Percentiles rank a stretch among this genome's conserved stretches.
These are phyloP conservation scores for Babyrousa celebensis DNA, from an alignment of 2,797 vertebrate species.

Conservation along the genomic window DNA sequence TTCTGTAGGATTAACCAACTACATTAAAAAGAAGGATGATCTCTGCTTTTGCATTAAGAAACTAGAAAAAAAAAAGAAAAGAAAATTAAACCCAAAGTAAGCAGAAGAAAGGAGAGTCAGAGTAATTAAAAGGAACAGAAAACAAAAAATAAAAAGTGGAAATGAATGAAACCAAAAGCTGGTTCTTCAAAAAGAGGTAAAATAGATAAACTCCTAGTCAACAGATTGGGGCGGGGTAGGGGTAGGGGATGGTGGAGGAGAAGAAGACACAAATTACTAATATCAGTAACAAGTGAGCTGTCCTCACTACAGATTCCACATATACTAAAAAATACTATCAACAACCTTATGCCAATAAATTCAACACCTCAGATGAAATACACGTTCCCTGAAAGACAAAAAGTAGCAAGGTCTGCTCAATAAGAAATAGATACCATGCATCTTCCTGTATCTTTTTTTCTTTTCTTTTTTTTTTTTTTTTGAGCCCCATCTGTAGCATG, in stretches of 20 bases:
- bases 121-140: neutral
- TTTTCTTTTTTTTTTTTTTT: too few relatives aligned
- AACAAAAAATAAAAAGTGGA: neutral
- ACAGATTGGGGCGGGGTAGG: neutral
- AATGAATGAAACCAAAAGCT: neutral
- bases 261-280: neutral
- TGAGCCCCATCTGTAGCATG: too few relatives aligned
- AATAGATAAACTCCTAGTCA: neutral
- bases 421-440: neutral
- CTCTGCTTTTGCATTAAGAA: neutral
- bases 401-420: neutral
- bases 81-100: neutral
- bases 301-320: neutral
- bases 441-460: neutral
- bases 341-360: neutral
- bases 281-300: neutral
- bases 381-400: neutral
- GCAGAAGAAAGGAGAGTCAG: neutral
- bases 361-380: neutral
- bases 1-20: neutral
- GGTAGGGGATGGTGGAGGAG: too few relatives aligned
- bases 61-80: neutral
- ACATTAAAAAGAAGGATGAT: neutral
- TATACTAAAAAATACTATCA: neutral
- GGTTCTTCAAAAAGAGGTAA: neutral